Conservation (phyloP, 2,113 vertebrate species). For the Vireo altiloquus region DNA sequence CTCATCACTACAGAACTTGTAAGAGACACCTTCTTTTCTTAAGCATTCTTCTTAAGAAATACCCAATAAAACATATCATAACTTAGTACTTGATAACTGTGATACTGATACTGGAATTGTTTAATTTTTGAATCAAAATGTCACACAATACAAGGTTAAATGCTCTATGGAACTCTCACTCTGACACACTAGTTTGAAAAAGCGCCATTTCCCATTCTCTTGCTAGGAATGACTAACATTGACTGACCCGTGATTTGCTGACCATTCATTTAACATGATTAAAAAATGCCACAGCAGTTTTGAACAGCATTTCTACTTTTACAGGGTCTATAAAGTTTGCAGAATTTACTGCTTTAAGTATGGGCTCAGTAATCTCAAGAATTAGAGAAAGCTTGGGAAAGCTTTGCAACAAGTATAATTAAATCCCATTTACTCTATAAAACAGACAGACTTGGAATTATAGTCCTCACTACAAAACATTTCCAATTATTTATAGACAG, state of each 20-base stretch:
- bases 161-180: not conserved
- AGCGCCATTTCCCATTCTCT: not conserved
- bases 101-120: not conserved
- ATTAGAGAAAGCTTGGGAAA: not conserved
- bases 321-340: not conserved
- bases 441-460: not conserved
- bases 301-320: not conserved
- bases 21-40: not conserved
- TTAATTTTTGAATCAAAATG: not conserved
- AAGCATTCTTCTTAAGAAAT: not conserved
- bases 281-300: not conserved
- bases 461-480: not conserved
- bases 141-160: not conserved
- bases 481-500: constrained; percentile 1
- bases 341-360: not conserved
- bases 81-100: not conserved
- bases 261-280: not conserved
- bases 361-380: not conserved
- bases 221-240: not conserved
- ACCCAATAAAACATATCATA: not conserved
- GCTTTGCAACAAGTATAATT: not conserved
- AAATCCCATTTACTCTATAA: constrained; percentile 4
- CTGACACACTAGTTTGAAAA: not conserved
- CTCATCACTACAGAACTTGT: not conserved
- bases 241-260: not conserved